Conservation (phyloP, 1,140 invertebrate genomes). For the Sminthurides bifidus region DNA sequence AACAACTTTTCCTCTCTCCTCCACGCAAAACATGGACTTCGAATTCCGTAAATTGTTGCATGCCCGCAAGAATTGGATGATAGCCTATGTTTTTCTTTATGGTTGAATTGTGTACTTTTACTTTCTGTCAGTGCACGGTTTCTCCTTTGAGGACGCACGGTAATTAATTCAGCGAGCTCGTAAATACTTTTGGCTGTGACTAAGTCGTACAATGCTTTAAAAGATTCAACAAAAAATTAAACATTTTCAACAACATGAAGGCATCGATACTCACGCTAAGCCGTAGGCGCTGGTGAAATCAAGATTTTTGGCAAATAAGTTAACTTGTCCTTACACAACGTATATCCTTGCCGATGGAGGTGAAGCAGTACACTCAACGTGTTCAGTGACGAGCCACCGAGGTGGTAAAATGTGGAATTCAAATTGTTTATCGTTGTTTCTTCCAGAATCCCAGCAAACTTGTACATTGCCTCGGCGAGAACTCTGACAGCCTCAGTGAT, state of each 20-base stretch:
- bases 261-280: neutral
- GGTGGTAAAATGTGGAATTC: constrained; percentile 61
- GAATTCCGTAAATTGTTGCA: too few species aligned
- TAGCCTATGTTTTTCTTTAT: too few species aligned
- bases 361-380: constrained; percentile 66
- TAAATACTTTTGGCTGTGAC: neutral
- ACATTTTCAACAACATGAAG: neutral
- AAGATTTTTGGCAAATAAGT: neutral
- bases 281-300: neutral
- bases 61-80: too few species aligned
- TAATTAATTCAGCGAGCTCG: too few species aligned
- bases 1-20: too few species aligned
- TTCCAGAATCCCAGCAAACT: constrained; percentile 3
- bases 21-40: too few species aligned
- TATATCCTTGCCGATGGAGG: constrained; percentile 57
- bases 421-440: constrained; percentile 26
- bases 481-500: neutral
- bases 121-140: too few species aligned
- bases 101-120: too few species aligned
- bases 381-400: constrained; percentile 78
- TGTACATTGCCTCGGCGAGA: neutral
- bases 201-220: neutral
- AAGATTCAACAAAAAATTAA: neutral
- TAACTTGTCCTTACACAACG: neutral
- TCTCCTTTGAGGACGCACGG: too few species aligned